Conservation (phyloP, 2,797 vertebrate genomes). For the Epinephelus coioides region DNA sequence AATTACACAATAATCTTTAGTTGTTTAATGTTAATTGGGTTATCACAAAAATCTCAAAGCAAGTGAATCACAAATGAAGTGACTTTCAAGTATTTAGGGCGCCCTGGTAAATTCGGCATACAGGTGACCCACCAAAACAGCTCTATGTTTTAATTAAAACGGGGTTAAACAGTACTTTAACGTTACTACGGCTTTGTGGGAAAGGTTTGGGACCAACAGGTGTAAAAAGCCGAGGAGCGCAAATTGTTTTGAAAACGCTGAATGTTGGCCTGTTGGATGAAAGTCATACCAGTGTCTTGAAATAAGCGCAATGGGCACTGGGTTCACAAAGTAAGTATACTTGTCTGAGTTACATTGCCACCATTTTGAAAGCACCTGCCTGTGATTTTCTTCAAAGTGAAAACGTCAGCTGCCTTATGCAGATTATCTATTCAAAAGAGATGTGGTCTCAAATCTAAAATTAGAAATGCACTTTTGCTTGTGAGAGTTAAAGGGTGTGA, state of each 20-base stretch:
- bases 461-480: neutral
- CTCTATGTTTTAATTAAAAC: neutral
- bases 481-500: neutral
- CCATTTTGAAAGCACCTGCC: neutral
- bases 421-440: neutral
- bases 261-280: neutral
- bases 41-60: fast-evolving
- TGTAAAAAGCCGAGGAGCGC: neutral
- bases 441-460: neutral
- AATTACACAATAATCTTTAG: neutral
- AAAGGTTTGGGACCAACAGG: neutral
- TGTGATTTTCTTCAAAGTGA: neutral
- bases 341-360: neutral
- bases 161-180: neutral
- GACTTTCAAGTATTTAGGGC: neutral
- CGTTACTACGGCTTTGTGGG: neutral
- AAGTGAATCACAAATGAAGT: fast-evolving
- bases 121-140: neutral
- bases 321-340: neutral
- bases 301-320: neutral
- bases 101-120: neutral
- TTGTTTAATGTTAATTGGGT: neutral
- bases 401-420: neutral
- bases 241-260: neutral
- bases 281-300: neutral